Evolutionary conservation across 2,113 vertebrate species (phyloP), one percentile per base, ranked within the genome.

Genomic region (Amphiprion ocellaris): DNA sequence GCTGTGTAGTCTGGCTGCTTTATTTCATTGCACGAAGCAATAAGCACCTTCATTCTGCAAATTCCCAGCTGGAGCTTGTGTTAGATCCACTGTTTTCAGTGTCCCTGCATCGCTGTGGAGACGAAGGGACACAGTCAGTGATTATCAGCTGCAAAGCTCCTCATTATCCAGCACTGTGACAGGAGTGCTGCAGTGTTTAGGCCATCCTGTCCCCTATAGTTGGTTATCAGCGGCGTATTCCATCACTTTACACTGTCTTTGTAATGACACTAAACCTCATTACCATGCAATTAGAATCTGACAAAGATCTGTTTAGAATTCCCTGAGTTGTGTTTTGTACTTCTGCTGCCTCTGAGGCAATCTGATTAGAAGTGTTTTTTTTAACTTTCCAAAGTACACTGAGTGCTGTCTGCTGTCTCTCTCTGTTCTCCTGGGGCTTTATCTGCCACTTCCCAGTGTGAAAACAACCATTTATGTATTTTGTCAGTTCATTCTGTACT

Each of bases 231-330:
- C 53, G 50, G 59, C 2, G 55, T 4, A 28, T 28, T n/a, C 53
- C 69, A n/a, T 33, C 50, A 37, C 28, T 64, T 58, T 2, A n/a
- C 7, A 10, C 26, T 6, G 12, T 55, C 47, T 16, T 46, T 78
- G 60, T 63, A 26, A 33, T 19, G 16, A 50, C 2, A 9, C 76
- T 53, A 30, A 59, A 66, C 28, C 61, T 59, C 59, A 74, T 84
- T 65, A 58, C 24, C 30, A 59, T 70, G 77, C 66, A 81, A 59
- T 86, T 74, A 86, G 23, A 24, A 33, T 63, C 53, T 58, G 59
- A 82, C 73, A 75, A 60, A 79, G 72, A 68, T 70, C 52, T 53
- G 55, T 80, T 74, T 50, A 41, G 30, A 37, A 66, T 41, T 65
- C 66, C 69, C 52, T 5, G 26, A 49, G 28, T 52, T 66, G 58